Percentiles rank a stretch among this genome's conserved stretches.
Evolutionary conservation across 2,888 invertebrate species (phyloP).

Genomic region (Hydrotaea diabolus): DNA sequence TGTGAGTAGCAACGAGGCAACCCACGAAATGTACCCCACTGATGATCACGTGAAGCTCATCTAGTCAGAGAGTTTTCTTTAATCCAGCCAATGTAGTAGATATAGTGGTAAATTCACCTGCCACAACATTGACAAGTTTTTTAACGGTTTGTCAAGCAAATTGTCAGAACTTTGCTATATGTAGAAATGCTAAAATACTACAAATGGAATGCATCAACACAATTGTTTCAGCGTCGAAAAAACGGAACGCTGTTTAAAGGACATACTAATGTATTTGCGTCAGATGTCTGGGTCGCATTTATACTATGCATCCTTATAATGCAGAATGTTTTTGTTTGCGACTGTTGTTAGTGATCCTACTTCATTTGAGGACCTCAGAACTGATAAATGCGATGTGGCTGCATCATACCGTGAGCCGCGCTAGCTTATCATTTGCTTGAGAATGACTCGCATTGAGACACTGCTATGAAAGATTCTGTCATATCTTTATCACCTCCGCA

Average conservation of each 20-base stretch:
- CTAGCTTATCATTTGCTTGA: constrained; percentile 69
- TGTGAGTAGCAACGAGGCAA: constrained; percentile 67
- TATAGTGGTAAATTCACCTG: constrained; percentile 32
- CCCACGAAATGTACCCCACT: constrained; percentile 52
- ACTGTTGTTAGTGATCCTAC: constrained; percentile 74
- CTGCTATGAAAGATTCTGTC: constrained; percentile 60
- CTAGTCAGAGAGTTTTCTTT: constrained; percentile 41
- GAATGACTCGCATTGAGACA: constrained; percentile 68
- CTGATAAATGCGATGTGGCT: constrained; percentile 73
- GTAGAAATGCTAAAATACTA: constrained; percentile 75
- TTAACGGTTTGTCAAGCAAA: constrained; percentile 51
- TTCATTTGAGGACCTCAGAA: constrained; percentile 73
- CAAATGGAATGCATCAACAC: constrained; percentile 68
- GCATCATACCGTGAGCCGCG: constrained; percentile 76
- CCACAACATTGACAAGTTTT: constrained; percentile 49
- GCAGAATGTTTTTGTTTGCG: too few relatives aligned
- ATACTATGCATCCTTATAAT: constrained; percentile 53
- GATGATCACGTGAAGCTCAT: constrained; percentile 55
- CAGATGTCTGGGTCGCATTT: constrained; percentile 72
- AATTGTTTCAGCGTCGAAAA: constrained; percentile 74
- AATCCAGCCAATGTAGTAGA: constrained; percentile 35
- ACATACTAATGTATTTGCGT: constrained; percentile 71
- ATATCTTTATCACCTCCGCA: constrained; percentile 48
- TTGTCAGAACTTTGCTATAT: constrained; percentile 73
- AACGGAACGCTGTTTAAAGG: constrained; percentile 72